A percentile compares a stretch with the other conserved stretches of the same genome.
phyloP scores from a whole-genome alignment of 1,140 invertebrate species.

The Drosophila bocqueti region DNA sequence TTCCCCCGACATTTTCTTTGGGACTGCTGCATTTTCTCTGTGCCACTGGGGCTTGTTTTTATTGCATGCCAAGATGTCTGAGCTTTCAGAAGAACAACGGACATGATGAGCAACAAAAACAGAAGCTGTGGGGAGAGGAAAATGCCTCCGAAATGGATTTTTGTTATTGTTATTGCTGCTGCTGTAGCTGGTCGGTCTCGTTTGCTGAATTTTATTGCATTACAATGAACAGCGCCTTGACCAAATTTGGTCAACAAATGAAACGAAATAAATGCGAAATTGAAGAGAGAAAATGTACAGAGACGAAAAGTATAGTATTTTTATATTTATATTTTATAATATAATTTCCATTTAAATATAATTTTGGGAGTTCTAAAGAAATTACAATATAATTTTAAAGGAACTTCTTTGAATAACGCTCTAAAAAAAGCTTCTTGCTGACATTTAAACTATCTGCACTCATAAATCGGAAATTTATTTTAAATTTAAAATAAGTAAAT shows the following conservation, averaged over 20 bases:
- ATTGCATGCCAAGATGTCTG: conserved; percentile 74
- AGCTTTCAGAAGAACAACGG: conserved; percentile 63
- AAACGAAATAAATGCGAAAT: conserved; percentile 38
- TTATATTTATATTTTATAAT: neutral
- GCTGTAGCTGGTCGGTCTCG: conserved; percentile 30
- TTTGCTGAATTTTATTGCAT: conserved; percentile 66
- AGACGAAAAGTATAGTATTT: neutral
- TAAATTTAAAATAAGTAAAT: neutral
- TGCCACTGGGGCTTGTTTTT: conserved; percentile 60
- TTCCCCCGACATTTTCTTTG: neutral
- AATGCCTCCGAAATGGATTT: conserved; percentile 63
- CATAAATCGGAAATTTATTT: neutral
- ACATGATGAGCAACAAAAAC: conserved; percentile 54
- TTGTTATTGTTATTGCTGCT: conserved; percentile 64
- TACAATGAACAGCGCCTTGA: conserved; percentile 59
- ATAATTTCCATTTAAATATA: neutral
- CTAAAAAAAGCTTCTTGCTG: neutral
- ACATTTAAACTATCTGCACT: neutral
- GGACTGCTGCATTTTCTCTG: conserved; percentile 45
- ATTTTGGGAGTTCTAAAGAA: neutral
- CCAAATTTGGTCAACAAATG: conserved; percentile 73
- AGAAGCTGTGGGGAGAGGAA: conserved; percentile 8
- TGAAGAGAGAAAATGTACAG: conserved; percentile 2
- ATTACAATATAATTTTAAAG: neutral
- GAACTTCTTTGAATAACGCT: no score